phyloP scores from a whole-genome alignment of 2,113 vertebrate genomes.

The Miniopterus natalensis region DNA sequence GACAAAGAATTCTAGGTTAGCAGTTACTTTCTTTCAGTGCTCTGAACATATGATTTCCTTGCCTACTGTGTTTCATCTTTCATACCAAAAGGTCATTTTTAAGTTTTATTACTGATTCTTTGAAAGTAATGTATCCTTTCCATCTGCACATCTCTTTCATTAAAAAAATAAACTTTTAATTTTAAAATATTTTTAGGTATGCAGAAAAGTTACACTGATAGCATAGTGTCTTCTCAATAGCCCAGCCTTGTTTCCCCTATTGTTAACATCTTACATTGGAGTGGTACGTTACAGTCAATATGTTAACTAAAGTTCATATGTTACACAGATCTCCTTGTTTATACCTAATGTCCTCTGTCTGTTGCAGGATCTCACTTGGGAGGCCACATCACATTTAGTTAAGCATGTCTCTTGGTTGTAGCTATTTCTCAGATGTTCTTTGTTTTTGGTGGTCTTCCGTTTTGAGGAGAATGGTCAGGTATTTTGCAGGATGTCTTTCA shows the following conservation, averaged over 20 bases:
- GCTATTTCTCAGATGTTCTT: background rate
- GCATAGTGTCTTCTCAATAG: background rate
- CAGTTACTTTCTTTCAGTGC: background rate
- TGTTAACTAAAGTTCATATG: background rate
- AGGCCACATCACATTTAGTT: background rate
- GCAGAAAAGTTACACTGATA: background rate
- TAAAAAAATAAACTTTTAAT: background rate
- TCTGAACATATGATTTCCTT: background rate
- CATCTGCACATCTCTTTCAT: background rate
- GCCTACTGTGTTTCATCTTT: background rate
- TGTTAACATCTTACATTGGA: background rate
- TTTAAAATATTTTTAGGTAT: background rate
- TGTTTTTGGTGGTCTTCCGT: background rate
- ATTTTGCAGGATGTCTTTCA: background rate
- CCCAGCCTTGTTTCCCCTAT: background rate
- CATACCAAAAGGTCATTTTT: background rate
- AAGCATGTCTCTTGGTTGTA: background rate
- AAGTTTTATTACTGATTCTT: background rate
- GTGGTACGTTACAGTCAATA: background rate
- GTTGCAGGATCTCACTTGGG: background rate
- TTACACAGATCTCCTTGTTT: background rate
- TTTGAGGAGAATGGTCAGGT: background rate
- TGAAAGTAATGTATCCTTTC: background rate
- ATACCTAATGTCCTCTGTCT: background rate
- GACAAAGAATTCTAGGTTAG: background rate